phyloP scores from a whole-genome alignment of 2,888 invertebrate species.

The Nycteola revayana region DNA sequence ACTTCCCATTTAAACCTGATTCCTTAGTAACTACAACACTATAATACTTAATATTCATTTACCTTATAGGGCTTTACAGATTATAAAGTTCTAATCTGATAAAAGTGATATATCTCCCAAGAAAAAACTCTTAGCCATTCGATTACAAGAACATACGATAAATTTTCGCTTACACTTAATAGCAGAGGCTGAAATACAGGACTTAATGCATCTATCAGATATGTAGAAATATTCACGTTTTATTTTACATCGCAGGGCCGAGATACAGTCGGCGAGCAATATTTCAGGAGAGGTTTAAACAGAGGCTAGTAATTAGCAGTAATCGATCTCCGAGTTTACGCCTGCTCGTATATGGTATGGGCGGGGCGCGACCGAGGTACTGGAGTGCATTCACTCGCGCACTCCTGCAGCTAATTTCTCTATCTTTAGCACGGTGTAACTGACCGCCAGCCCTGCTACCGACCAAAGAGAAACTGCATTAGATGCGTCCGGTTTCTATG shows the following conservation, averaged over 20 bases:
- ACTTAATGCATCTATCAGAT: constrained; percentile 3
- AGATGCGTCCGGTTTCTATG: constrained; percentile 73
- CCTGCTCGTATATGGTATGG: constrained; percentile 67
- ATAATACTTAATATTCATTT: background rate
- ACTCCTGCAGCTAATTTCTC: constrained; percentile 76
- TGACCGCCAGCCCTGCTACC: constrained; percentile 67
- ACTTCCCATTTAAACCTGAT: too few species aligned
- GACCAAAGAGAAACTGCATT: constrained; percentile 74
- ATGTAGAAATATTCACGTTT: constrained; percentile 22
- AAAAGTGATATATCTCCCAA: too few species aligned
- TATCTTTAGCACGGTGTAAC: constrained; percentile 79
- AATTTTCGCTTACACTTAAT: constrained; percentile 12
- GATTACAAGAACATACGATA: constrained; percentile 13
- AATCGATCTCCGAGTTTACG: constrained; percentile 75
- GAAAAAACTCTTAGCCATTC: constrained; percentile 7
- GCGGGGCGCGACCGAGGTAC: constrained; percentile 43
- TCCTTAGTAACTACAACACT: too few species aligned
- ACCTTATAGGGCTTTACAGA: background rate
- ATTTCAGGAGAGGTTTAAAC: constrained; percentile 49
- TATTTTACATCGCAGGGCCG: constrained; percentile 37
- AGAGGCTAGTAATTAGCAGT: constrained; percentile 73
- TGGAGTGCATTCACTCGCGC: constrained; percentile 70
- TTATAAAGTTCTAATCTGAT: background rate
- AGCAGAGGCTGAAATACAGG: constrained; percentile 8
- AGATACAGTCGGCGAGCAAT: constrained; percentile 41